These are phyloP conservation scores for Philereme transversata DNA, from an alignment of 2,888 invertebrate genomes.

Conservation along the genomic window DNA sequence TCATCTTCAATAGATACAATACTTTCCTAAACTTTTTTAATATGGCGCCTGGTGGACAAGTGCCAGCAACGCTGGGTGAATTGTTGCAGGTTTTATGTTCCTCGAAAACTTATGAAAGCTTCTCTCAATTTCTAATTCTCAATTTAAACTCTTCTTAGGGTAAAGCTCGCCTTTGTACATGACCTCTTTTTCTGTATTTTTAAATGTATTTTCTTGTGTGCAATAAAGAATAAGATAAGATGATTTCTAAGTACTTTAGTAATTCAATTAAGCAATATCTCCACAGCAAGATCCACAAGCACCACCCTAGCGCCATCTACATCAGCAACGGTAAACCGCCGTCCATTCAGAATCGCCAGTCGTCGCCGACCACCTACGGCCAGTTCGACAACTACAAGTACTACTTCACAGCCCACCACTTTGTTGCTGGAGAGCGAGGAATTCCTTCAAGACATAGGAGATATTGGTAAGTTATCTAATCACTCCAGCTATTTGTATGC, in stretches of 20 bases:
- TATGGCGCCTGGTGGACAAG: no score
- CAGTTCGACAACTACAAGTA: conserved; percentile 40
- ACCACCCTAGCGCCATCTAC: conserved; percentile 39
- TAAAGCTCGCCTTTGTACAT: no score
- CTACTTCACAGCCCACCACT: conserved; percentile 47
- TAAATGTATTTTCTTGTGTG: no score
- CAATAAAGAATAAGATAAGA: background rate
- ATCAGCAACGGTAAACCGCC: conserved; percentile 49
- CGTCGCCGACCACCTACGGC: conserved; percentile 56
- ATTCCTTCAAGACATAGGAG: conserved; percentile 65
- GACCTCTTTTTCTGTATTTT: no score
- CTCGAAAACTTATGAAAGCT: no score
- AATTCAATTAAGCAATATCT: background rate
- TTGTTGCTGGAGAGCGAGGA: conserved; percentile 60
- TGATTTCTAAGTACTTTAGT: background rate
- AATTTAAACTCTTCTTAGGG: no score
- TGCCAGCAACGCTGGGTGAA: no score
- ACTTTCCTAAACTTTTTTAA: no score
- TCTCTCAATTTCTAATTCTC: no score
- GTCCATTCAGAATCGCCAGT: conserved; percentile 66
- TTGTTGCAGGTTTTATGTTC: no score
- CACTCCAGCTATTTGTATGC: no score
- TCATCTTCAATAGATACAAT: no score
- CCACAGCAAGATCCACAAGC: conserved; percentile 12
- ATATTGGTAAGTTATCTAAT: conserved; percentile 53